Percentiles rank a stretch among this genome's conserved stretches.
Conservation (phyloP, 2,797 vertebrate genomes). For the Meriones psammophilus region DNA sequence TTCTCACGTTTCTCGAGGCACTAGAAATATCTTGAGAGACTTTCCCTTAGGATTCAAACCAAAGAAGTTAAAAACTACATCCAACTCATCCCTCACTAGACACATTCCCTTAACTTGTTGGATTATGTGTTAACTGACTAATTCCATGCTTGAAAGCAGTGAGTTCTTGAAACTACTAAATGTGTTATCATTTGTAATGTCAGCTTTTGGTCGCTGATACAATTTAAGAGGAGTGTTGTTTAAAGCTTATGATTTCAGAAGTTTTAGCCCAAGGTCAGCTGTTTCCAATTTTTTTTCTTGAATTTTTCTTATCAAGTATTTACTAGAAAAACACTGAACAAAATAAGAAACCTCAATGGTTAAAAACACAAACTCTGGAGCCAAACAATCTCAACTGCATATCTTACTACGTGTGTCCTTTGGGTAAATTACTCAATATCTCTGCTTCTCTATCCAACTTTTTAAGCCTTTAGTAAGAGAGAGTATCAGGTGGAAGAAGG, state of each 20-base stretch:
- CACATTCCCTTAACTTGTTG: background rate
- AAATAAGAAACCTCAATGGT: constrained; percentile 39
- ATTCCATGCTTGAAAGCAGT: background rate
- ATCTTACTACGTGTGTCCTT: background rate
- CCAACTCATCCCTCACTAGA: background rate
- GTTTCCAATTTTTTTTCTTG: constrained; percentile 11
- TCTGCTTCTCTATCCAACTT: background rate
- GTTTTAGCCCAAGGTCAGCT: background rate
- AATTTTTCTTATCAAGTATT: constrained; percentile 78
- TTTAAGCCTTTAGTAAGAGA: background rate
- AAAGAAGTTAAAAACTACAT: constrained; percentile 46
- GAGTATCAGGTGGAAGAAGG: too few relatives aligned
- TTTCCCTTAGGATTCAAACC: background rate
- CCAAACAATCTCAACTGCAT: background rate
- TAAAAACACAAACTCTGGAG: constrained; percentile 48
- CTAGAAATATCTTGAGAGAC: background rate
- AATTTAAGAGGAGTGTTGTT: background rate
- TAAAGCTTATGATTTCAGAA: background rate
- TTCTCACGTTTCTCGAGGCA: background rate
- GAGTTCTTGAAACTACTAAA: background rate
- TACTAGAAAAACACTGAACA: constrained; percentile 68
- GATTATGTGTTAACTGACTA: background rate
- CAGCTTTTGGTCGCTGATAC: background rate
- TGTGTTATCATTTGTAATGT: background rate
- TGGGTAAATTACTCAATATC: background rate